Evolutionary conservation across 2,797 vertebrate species (phyloP), one percentile per base, ranked within the genome.

Genomic region (Mallotus villosus): DNA sequence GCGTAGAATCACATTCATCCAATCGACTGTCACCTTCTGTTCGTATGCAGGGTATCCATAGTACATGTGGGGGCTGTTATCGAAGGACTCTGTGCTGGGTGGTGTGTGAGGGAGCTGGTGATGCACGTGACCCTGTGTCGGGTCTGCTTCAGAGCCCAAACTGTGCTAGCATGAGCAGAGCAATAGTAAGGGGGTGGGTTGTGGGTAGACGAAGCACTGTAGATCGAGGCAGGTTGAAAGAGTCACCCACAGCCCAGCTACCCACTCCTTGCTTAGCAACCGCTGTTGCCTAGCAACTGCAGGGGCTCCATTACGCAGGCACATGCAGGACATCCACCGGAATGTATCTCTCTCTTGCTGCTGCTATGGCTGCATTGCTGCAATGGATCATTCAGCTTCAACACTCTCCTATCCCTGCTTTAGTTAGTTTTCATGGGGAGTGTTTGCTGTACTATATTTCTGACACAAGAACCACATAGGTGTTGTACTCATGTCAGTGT

Each of bases 231-330:
- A 82, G 85, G 79, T 82, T 85, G 78, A 85, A 82, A 83, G 84
- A 86, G 73, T 85, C 78, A 82, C 80, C 76, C 61, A 74, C 84
- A 83, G 84, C 84, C 81, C 74, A 74, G 78, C 80, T 74, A 86
- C 85, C 81, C 73, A 73, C 75, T 81, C 80, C 77, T 86, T 75
- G 70, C 91, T 88, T 91, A 90, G 92, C 91, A 93, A 92, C 90
- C 79, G 34, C 87, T 87, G 92, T 93, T 92, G 87, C 92, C 83
- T 90, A 85, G 92, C 90, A 91, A 93, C 92, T 86, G 78, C 41
- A 46, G 41, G 41, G 76, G 78, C 74, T 87, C 84, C 58, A 70
- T 86, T 84, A 82, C 62, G 63, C 76, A 69, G 61, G 79, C 77
- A 84, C 80, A 82, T 84, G 81, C 81, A 76, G 77, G 80, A 73